Evolutionary conservation across 2,797 vertebrate genomes (phyloP).

Genomic region (Morus bassanus): DNA sequence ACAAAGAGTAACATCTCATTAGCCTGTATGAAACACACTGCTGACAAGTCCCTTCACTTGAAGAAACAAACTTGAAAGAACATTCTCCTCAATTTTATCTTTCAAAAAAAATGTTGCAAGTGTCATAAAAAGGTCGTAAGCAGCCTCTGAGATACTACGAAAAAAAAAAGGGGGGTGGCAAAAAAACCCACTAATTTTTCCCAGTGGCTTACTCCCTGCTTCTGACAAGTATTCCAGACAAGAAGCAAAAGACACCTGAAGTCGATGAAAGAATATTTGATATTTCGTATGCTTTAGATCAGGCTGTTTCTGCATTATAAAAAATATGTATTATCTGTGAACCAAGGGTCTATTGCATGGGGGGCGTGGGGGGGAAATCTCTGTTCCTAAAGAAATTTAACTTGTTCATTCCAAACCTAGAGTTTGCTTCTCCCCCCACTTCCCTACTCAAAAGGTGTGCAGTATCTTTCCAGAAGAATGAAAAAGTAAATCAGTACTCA

Average conservation of each 20-base stretch:
- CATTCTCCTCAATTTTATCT: background rate
- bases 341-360: background rate
- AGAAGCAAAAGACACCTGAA: background rate
- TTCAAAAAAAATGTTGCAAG: background rate
- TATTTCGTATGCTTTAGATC: background rate
- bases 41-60: background rate
- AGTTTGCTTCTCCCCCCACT: background rate
- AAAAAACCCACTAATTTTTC: accelerated
- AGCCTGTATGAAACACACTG: background rate
- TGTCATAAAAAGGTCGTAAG: background rate
- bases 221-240: background rate
- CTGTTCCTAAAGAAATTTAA: background rate
- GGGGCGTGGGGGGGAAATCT: too few relatives aligned
- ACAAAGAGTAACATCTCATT: background rate
- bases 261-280: background rate
- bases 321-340: background rate
- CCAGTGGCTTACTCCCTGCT: background rate
- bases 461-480: background rate
- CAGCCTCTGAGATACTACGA: background rate
- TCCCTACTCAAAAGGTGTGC: background rate
- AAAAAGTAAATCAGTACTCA: background rate
- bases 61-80: background rate
- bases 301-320: background rate
- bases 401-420: background rate
- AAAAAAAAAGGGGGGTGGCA: background rate